Percentiles rank a stretch among this genome's conserved stretches.
These are phyloP conservation scores for Lota lota DNA, from an alignment of 2,113 vertebrate genomes.

Conservation along the genomic window DNA sequence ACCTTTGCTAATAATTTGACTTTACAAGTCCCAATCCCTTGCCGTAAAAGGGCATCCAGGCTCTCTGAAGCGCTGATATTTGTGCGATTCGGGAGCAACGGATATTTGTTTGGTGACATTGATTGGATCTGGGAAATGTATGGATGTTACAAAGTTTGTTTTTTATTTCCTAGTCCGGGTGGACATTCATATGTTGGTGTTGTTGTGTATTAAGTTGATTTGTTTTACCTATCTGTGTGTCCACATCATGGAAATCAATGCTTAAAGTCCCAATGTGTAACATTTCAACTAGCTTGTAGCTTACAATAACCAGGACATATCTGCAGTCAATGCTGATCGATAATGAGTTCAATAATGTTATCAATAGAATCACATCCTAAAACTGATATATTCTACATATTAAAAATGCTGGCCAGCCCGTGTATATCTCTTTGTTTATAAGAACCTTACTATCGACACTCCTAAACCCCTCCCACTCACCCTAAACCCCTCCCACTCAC, in stretches of 20 bases:
- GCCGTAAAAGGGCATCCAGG: conserved; percentile 81
- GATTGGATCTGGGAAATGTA: conserved; percentile 78
- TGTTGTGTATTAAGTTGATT: conserved; percentile 38
- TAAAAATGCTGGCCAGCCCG: too few relatives aligned
- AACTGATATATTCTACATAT: too few relatives aligned
- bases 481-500: too few relatives aligned
- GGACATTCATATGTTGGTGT: conserved; percentile 33
- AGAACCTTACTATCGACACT: too few relatives aligned
- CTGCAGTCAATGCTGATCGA: too few relatives aligned
- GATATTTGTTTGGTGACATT: conserved; percentile 74
- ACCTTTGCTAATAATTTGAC: conserved; percentile 96
- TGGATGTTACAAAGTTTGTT: conserved; percentile 42
- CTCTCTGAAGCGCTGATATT: conserved; percentile 83
- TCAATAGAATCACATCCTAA: too few relatives aligned
- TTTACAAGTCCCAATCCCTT: conserved; percentile 77
- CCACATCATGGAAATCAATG: background rate
- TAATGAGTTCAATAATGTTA: too few relatives aligned
- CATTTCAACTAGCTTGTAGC: too few relatives aligned
- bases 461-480: too few relatives aligned
- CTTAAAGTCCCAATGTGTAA: too few relatives aligned
- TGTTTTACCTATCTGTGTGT: conserved; percentile 11
- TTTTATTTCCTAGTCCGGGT: conserved; percentile 34
- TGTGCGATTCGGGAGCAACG: conserved; percentile 75
- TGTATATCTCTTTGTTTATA: too few relatives aligned
- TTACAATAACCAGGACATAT: too few relatives aligned